Base-by-base conservation (phyloP, 2,113 vertebrate genomes). In the Peromyscus californicus region DNA sequence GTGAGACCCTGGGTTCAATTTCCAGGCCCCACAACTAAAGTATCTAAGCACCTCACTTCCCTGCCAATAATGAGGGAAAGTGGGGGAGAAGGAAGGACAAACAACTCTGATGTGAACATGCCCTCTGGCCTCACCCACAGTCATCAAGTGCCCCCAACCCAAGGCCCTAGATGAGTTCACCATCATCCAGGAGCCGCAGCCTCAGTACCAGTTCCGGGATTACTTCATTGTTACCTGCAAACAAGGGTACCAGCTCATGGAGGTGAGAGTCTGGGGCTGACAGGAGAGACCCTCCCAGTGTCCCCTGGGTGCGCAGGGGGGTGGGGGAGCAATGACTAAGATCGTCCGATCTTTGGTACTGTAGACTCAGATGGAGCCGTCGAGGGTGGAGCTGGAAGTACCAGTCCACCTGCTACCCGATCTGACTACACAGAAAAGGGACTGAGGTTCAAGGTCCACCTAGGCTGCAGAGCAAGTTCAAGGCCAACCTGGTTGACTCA, bases 151-250 rank as follows among this genome's bases (percentile, higher is more conserved):
- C 48, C 99, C 98, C 12, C 98, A 97, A 82, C 99, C 99, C 74
- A 95, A 98, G 87, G 65, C 98, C 48, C 78, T 15, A 48, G 99
- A 99, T 15, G 22, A 89, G 24, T 99, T 98, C 88, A 99, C 99
- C 80, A 70, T 99, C 94, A 98, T 99, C 97, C 98, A 98, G 78
- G 95, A 98, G 69, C 96, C 33, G n/a, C 98, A 98, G 97, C 93
- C 98, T 19, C 33, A 98, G 42, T 99, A 99, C 94, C 96, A 83
- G 42, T 99, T 98, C 95, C 98, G 98, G 39, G 99, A 99, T 76
- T 99, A 99, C 51, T 97, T 99, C 76, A 84, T 98, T 11, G 98
- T 92, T 94, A 98, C 92, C 93, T 99, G 99, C 96, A 97, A 98
- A 95, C 97, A 96, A 74, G 99, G 99, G 22, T 99, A 99, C 79